Evolutionary conservation across 2,797 vertebrate genomes (phyloP).

Genomic region (Galaxias olidus): DNA sequence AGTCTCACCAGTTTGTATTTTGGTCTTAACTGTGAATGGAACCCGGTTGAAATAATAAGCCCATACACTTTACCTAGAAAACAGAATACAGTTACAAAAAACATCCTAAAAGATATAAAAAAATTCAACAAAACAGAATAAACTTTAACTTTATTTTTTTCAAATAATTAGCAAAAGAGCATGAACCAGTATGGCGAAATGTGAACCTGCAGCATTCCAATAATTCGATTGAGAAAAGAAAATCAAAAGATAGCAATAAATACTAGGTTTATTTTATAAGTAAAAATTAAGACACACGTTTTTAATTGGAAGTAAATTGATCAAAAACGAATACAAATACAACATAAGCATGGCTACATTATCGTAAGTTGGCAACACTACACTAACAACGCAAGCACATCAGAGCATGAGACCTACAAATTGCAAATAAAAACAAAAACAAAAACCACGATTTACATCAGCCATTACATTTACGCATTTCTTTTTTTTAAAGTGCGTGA

Average conservation of each 20-base stretch:
- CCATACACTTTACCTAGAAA: slow-evolving; percentile 11
- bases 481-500: slow-evolving; percentile 85
- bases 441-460: slow-evolving; percentile 58
- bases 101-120: not conserved
- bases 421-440: slow-evolving; percentile 41
- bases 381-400: slow-evolving; percentile 47
- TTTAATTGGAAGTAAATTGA: slow-evolving; percentile 57
- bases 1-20: too few relatives aligned
- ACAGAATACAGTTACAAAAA: too few relatives aligned
- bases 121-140: not conserved
- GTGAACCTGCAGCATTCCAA: slow-evolving; percentile 77
- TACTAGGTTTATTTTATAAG: slow-evolving; percentile 79
- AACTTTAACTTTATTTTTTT: slow-evolving; percentile 57
- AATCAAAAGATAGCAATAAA: slow-evolving; percentile 89
- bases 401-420: too few relatives aligned
- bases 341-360: slow-evolving; percentile 82
- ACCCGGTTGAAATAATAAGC: not conserved
- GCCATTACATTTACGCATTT: too few relatives aligned
- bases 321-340: slow-evolving; percentile 58
- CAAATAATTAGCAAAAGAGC: slow-evolving; percentile 78
- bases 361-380: slow-evolving; percentile 87
- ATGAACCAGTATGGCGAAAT: slow-evolving; percentile 83
- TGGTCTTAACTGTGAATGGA: not conserved
- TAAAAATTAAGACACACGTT: slow-evolving; percentile 78
- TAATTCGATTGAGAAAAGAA: slow-evolving; percentile 72